Conservation (phyloP, 2,888 invertebrate genomes). For the Apomyelois bistriatella region DNA sequence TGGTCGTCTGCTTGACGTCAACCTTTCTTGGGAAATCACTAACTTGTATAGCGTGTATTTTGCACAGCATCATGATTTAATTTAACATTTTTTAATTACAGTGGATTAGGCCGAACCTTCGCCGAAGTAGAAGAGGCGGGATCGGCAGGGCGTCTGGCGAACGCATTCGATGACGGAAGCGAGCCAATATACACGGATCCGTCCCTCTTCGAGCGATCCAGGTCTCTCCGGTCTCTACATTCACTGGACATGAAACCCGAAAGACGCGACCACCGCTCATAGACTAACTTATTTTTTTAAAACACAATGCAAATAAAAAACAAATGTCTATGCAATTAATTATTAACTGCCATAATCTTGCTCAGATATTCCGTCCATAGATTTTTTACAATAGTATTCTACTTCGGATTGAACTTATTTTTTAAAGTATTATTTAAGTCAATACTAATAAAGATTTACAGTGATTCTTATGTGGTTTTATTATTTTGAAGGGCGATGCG, state of each 20-base stretch:
- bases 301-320: slow-evolving; percentile 20
- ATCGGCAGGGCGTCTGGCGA: slow-evolving; percentile 69
- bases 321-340: slow-evolving; percentile 22
- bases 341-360: slow-evolving; percentile 50
- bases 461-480: slow-evolving; percentile 38
- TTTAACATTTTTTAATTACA: slow-evolving; percentile 32
- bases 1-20: too few species aligned
- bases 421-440: slow-evolving; percentile 55
- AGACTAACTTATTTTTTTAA: slow-evolving; percentile 29
- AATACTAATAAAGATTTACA: slow-evolving; percentile 69
- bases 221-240: slow-evolving; percentile 84
- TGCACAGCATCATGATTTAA: background rate
- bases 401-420: slow-evolving; percentile 35
- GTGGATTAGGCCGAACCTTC: slow-evolving; percentile 67
- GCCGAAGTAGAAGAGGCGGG: slow-evolving; percentile 68
- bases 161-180: slow-evolving; percentile 90
- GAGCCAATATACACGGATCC: slow-evolving; percentile 97
- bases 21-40: too few species aligned
- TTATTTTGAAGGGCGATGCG: too few species aligned
- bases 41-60: background rate
- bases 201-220: slow-evolving; percentile 91
- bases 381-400: slow-evolving; percentile 20
- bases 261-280: slow-evolving; percentile 63
- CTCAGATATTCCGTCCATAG: slow-evolving; percentile 50
- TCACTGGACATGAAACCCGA: slow-evolving; percentile 80